These are phyloP conservation scores for Accipiter cooperii DNA, from an alignment of 2,113 vertebrate genomes.

Conservation along the genomic window DNA sequence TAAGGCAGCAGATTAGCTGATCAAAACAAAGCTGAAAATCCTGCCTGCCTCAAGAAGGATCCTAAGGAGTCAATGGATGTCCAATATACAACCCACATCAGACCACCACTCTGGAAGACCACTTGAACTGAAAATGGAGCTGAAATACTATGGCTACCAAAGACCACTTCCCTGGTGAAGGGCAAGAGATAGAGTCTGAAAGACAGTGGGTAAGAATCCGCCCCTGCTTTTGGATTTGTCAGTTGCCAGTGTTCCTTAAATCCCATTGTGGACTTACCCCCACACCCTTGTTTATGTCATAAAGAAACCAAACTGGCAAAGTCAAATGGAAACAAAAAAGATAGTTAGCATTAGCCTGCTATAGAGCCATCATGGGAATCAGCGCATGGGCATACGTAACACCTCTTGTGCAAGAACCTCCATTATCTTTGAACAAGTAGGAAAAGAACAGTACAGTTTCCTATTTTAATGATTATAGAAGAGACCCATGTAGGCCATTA, in stretches of 20 bases:
- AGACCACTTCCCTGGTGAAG: not conserved
- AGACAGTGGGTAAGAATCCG: not conserved
- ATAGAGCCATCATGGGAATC: not conserved
- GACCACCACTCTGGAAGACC: not conserved
- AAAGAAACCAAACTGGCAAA: not conserved
- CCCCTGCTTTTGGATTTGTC: not conserved
- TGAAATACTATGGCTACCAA: not conserved
- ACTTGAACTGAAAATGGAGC: not conserved
- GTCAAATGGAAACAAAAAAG: not conserved
- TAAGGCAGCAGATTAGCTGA: not conserved
- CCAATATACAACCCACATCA: not conserved
- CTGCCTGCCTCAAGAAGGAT: not conserved
- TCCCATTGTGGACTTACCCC: not conserved
- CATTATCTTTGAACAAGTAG: not conserved
- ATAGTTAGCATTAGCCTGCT: not conserved
- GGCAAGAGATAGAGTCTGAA: not conserved
- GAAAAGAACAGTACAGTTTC: not conserved
- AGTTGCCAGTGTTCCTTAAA: not conserved
- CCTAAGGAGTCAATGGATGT: not conserved
- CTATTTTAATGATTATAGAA: not conserved
- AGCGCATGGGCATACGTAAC: not conserved
- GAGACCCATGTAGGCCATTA: not conserved
- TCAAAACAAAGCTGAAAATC: not conserved
- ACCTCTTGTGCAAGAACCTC: not conserved
- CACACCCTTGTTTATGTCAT: not conserved